Evolutionary conservation across 2,797 vertebrate species (phyloP), one percentile per base, ranked within the genome.

Genomic region (Cottoperca gobio): DNA sequence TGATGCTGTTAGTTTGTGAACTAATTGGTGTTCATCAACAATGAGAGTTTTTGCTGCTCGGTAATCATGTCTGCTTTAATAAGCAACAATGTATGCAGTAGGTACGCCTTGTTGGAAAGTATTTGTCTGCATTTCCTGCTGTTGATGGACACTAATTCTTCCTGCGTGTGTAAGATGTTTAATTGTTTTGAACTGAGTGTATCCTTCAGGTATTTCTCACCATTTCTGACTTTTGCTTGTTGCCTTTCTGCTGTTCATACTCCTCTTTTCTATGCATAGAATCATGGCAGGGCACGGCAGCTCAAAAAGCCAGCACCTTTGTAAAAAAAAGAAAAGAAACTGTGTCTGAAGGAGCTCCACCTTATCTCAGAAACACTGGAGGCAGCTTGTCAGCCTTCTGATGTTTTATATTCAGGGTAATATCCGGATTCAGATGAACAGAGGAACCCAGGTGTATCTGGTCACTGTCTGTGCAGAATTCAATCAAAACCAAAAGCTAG

Each of bases 381-480:
- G 83, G 75, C 75, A 64, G 77, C 75, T 84, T 76, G 82, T 86
- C 86, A 81, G 78, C 61, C 62, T 45, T 81, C 58, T 81, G 68
- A 83, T 89, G 86, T 81, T 92, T 91, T 90, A 86, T 92, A 92
- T 90, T 88, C 86, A 83, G 71, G 60, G 70, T 83, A 87, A 91
- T 90, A 90, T 86, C 71, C 73, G 68, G 80, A 88, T 89, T 81
- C 70, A 81, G 84, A 89, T 86, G 86, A 86, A 87, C 78, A 86
- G 84, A 85, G 86, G 84, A 91, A 76, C 91, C 81, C 91, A 92
- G 91, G 90, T 93, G 92, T 88, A 85, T 85, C 75, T 86, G 71
- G 64, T 61, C 79, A 70, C 81, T 86, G 79, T 76, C 71, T 83
- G 70, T 76, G 76, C 81, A 83, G 76, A 88, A 90, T 91, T 89